These are phyloP conservation scores for Dromius quadrimaculatus DNA, from an alignment of 2,888 invertebrate genomes.

Conservation along the genomic window DNA sequence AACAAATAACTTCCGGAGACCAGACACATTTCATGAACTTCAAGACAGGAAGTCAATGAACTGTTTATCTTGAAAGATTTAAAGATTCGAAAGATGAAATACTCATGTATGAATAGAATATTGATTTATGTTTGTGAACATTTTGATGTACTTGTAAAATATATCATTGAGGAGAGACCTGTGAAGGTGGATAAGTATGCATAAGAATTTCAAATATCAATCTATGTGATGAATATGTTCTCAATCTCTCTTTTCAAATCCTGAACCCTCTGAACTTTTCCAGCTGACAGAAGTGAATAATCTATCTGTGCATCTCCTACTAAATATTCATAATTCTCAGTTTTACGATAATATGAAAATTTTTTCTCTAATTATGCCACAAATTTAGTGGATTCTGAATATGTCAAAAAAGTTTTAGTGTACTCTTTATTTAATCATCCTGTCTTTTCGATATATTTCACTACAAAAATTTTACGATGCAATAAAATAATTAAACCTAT, in stretches of 20 bases:
- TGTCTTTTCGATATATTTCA: background rate
- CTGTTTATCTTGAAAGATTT: too few relatives aligned
- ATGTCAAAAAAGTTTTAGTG: background rate
- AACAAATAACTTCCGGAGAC: too few relatives aligned
- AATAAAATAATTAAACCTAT: background rate
- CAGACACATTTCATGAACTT: too few relatives aligned
- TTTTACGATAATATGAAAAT: background rate
- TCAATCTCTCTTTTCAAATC: constrained; percentile 18
- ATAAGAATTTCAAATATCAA: constrained; percentile 28
- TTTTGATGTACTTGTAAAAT: constrained; percentile 16
- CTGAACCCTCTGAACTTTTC: constrained; percentile 16
- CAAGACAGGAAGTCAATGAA: too few relatives aligned
- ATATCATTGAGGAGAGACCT: constrained; percentile 11
- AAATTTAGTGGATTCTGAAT: background rate
- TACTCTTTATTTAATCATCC: background rate
- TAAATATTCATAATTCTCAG: too few relatives aligned
- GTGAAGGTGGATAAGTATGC: constrained; percentile 21
- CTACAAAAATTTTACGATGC: background rate
- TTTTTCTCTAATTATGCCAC: background rate
- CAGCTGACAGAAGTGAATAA: constrained; percentile 13
- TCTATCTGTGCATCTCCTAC: constrained; percentile 15
- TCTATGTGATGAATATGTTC: constrained; percentile 12
- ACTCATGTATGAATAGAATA: too few relatives aligned
- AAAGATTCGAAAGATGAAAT: too few relatives aligned
- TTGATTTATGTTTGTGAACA: constrained; percentile 16